Percentiles rank a stretch among this genome's conserved stretches.
Evolutionary conservation across 2,888 invertebrate genomes (phyloP).

Genomic region (Tribolium freemani): DNA sequence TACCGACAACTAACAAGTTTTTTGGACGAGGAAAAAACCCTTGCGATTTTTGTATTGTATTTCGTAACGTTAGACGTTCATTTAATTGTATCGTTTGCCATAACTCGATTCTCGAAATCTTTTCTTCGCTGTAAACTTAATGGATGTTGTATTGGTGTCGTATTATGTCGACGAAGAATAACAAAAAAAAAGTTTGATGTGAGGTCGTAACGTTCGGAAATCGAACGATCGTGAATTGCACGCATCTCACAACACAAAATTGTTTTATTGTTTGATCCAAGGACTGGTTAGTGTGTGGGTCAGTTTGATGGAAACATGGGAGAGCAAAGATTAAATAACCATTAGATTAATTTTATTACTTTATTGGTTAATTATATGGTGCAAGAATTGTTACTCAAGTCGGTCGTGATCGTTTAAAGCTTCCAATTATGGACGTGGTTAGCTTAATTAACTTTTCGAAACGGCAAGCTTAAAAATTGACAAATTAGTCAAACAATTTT

Average conservation of each 20-base stretch:
- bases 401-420: not conserved
- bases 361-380: not conserved
- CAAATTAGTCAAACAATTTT: no score
- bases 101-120: slow-evolving; percentile 16
- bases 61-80: not conserved
- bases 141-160: slow-evolving; percentile 17
- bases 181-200: not conserved
- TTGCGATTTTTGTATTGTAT: not conserved
- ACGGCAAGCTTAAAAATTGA: no score
- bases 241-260: not conserved
- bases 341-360: not conserved
- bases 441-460: not conserved
- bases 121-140: slow-evolving; percentile 9
- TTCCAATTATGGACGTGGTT: not conserved
- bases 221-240: not conserved
- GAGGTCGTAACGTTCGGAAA: not conserved
- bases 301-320: not conserved
- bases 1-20: not conserved
- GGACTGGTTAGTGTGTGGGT: not conserved
- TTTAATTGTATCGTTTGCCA: slow-evolving; percentile 22
- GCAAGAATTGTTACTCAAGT: not conserved
- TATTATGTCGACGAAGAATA: not conserved
- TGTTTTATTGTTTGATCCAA: not conserved
- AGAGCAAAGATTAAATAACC: not conserved
- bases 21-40: no score